phyloP scores from a whole-genome alignment of 2,797 vertebrate species.

The Anabas testudineus region DNA sequence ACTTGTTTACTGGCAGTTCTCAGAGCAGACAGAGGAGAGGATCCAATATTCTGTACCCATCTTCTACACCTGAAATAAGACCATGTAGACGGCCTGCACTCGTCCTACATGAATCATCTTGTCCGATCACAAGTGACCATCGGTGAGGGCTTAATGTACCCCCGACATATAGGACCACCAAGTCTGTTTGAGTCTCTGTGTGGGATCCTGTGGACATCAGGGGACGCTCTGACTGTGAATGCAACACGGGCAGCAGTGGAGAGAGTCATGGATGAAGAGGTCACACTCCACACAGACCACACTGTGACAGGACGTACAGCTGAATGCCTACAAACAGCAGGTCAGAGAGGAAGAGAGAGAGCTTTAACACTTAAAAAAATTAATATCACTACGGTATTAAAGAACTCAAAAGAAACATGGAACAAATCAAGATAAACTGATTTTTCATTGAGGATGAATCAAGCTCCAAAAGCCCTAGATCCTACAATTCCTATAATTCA shows the following conservation, averaged over 20 bases:
- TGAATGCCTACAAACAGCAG: conserved; percentile 85
- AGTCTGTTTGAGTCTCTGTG: conserved; percentile 17
- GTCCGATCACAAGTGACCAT: neutral
- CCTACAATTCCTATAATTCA: neutral
- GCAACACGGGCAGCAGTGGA: conserved; percentile 97
- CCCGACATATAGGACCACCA: neutral
- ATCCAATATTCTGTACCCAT: neutral
- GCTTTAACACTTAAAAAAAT: no score
- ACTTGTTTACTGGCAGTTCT: neutral
- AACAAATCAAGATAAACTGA: neutral
- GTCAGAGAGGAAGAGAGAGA: conserved; percentile 18
- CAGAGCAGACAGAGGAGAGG: neutral
- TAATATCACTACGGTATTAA: no score
- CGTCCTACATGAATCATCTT: neutral
- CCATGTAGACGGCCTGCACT: neutral
- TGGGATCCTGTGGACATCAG: conserved; percentile 19
- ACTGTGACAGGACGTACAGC: conserved; percentile 86
- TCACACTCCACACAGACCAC: conserved; percentile 95
- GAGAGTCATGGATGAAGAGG: conserved; percentile 92
- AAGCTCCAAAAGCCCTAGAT: neutral
- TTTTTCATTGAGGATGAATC: neutral
- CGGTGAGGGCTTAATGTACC: neutral
- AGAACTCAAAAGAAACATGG: no score
- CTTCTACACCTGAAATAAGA: neutral
- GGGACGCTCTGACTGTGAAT: conserved; percentile 83